Evolutionary conservation across 2,888 invertebrate species (phyloP), one percentile per base, ranked within the genome.

Genomic region (Plusia festucae): DNA sequence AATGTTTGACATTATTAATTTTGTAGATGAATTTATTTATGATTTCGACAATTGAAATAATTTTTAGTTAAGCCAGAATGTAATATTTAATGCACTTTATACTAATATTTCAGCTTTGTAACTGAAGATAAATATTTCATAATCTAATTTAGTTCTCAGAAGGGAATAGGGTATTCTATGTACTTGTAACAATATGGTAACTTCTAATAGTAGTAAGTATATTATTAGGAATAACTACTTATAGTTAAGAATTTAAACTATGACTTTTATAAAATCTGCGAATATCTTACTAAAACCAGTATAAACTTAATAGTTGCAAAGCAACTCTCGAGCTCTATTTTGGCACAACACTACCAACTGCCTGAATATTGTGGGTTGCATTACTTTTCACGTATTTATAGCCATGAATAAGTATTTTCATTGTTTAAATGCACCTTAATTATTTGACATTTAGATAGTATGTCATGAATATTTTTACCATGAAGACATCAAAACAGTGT

Each of bases 401-500:
- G 58, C 52, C 55, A 72, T 66, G 20, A 49, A 49, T 66, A 59
- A 72, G 65, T 65, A 7, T 46, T 71, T 73, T 30, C 57, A 76
- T 32, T 58, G 15, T 54, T 53, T 30, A 34, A 66, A 57, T 66
- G 56, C 32, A 53, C 20, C 30, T 65, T 72, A 73, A 78, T 75
- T 78, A 75, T 76, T 80, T 78, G 64, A 82, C 74, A 81, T 80
- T 70, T 76, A 62, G 78, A 71, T 40, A 40, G 40, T 79, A 63
- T 65, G 77, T 75, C 62, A 78, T 70, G 68, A 71, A 73, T 79
- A 74, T 71, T 76, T 76, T 82, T 74, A 73, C 53, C 46, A 60
- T 55, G 68, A 32, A 66, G 69, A 80, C 71, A 61, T 79, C 65
- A 58, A 65, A 67, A 58, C 62, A 68, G 65, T 68, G 61, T 73